These are phyloP conservation scores for Pterostichus madidus DNA, from an alignment of 2,888 invertebrate genomes.

Conservation along the genomic window DNA sequence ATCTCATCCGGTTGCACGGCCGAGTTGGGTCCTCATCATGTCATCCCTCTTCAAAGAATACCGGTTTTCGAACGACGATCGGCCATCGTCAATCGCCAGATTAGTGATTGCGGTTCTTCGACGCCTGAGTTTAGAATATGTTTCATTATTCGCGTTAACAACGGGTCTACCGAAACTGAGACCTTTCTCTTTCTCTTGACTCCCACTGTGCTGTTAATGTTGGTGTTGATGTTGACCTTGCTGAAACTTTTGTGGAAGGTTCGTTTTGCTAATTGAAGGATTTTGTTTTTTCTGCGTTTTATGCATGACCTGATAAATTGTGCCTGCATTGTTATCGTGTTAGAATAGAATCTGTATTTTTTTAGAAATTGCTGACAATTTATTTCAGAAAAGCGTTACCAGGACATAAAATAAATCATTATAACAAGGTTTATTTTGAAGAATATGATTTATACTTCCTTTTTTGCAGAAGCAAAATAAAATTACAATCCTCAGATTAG, in stretches of 20 bases:
- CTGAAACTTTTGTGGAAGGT: slow-evolving; percentile 4
- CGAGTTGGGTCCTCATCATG: slow-evolving; percentile 27
- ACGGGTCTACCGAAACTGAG: neutral
- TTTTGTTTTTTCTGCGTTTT: slow-evolving; percentile 15
- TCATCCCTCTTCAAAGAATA: slow-evolving; percentile 54
- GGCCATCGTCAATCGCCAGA: too few species aligned
- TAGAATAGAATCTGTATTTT: neutral
- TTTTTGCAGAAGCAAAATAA: slow-evolving; percentile 24
- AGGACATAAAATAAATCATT: slow-evolving; percentile 28
- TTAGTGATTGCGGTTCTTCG: too few species aligned
- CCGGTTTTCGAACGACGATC: too few species aligned
- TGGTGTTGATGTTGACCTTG: slow-evolving; percentile 11
- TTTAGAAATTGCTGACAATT: neutral
- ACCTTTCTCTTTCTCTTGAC: neutral
- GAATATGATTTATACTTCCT: slow-evolving; percentile 25
- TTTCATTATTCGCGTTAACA: neutral
- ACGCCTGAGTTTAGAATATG: neutral
- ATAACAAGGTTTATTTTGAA: slow-evolving; percentile 32
- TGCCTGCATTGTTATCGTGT: neutral
- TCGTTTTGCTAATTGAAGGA: slow-evolving; percentile 4
- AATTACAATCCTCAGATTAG: slow-evolving; percentile 39
- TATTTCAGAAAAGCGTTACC: slow-evolving; percentile 1
- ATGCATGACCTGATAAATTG: slow-evolving; percentile 10
- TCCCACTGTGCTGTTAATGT: neutral
- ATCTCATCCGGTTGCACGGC: slow-evolving; percentile 37